Conservation (phyloP, 1,140 invertebrate species). For the Metopolophium dirhodum region DNA sequence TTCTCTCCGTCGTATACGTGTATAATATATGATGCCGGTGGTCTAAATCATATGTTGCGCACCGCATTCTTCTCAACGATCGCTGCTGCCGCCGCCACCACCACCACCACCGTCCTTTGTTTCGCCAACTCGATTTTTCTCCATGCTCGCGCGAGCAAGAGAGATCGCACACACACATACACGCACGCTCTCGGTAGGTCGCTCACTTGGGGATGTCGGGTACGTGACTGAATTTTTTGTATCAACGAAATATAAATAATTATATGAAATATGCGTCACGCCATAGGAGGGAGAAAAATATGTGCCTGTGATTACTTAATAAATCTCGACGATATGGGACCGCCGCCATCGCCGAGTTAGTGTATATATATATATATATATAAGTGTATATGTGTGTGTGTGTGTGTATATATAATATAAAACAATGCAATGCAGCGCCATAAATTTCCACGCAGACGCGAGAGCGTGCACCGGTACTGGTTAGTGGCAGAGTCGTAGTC, state of each 20-base stretch:
- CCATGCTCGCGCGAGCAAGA: not conserved
- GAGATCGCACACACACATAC: not conserved
- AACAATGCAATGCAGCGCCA: not conserved
- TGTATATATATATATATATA: not conserved
- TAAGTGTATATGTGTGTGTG: not conserved
- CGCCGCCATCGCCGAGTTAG: not conserved
- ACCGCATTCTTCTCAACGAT: conserved; percentile 39
- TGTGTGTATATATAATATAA: not conserved
- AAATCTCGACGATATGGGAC: conserved; percentile 30
- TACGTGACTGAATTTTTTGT: conserved; percentile 49
- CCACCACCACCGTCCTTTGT: conserved; percentile 26
- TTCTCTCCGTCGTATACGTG: not conserved
- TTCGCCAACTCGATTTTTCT: conserved; percentile 49
- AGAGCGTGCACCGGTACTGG: not conserved
- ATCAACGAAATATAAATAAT: conserved; percentile 16
- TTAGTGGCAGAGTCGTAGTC: not conserved
- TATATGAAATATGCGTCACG: not conserved
- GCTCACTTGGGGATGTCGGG: conserved; percentile 27
- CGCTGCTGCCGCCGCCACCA: not conserved
- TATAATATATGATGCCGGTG: conserved; percentile 31
- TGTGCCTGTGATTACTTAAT: conserved; percentile 24
- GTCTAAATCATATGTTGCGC: conserved; percentile 49
- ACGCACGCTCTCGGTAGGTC: not conserved
- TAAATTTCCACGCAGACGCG: not conserved
- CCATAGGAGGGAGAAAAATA: conserved; percentile 29